Percentiles rank a stretch among this genome's conserved stretches.
These are phyloP conservation scores for Teleogryllus oceanicus DNA, from an alignment of 2,888 invertebrate genomes.

Conservation along the genomic window DNA sequence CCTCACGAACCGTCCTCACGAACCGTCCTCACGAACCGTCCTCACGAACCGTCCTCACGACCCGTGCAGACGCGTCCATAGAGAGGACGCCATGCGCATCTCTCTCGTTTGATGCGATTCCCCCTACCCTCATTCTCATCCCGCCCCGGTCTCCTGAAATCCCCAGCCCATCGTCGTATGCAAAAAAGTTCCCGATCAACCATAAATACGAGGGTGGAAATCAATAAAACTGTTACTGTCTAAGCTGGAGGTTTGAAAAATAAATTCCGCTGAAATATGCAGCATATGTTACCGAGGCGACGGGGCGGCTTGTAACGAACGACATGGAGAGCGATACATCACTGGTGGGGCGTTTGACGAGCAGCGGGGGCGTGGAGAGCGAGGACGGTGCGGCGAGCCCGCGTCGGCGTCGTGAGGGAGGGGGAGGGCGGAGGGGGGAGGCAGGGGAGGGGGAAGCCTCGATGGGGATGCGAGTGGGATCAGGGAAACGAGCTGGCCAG, in stretches of 20 bases:
- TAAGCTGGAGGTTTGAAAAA: constrained; percentile 9
- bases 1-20: too few relatives aligned
- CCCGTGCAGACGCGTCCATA: too few relatives aligned
- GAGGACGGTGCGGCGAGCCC: neutral
- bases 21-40: too few relatives aligned
- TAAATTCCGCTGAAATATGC: constrained; percentile 9
- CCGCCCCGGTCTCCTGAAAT: neutral
- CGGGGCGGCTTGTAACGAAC: constrained; percentile 5
- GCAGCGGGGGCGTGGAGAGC: neutral
- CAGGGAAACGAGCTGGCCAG: too few relatives aligned
- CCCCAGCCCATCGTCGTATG: neutral
- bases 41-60: too few relatives aligned
- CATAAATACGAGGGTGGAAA: constrained; percentile 1
- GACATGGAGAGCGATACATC: neutral
- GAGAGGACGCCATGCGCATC: too few relatives aligned
- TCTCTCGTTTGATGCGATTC: too few relatives aligned
- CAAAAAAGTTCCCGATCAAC: neutral
- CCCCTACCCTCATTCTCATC: too few relatives aligned
- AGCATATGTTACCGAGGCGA: constrained; percentile 10
- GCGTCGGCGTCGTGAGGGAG: neutral
- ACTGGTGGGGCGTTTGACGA: neutral
- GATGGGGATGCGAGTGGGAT: too few relatives aligned
- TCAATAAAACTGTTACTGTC: neutral
- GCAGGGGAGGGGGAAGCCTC: too few relatives aligned
- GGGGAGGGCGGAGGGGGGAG: neutral